Evolutionary conservation across 2,888 invertebrate species (phyloP), one percentile per base, ranked within the genome.

Genomic region (Uropetala carovei): DNA sequence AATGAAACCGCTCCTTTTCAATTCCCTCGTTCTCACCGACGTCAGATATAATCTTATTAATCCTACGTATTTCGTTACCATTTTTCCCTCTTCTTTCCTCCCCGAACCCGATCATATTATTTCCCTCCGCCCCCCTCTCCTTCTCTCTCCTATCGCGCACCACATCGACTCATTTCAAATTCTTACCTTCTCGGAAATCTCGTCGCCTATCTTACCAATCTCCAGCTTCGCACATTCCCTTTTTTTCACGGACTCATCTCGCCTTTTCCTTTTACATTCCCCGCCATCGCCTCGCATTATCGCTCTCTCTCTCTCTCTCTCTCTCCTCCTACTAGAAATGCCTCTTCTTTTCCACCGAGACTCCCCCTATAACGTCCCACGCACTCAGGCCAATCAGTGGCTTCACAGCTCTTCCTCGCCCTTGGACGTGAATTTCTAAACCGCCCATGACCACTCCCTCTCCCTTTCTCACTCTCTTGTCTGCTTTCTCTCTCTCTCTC

Each of bases 401-500:
- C 43, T 16, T 22, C 13, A 18, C 43, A 30, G 30, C 75, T 22
- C 75, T 27, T 75, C 75, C 27, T 83, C 83, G 43, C 56, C 43
- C 83, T n/a, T 18, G 56, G 83, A 83, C 83, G 83, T n/a, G 83
- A 56, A 83, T 18, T 13, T 81, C 18, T 43, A n/a, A 57, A 75
- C 5, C 83, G n/a, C 7, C 30, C 30, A 22, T 16, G 3, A 30
- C 9, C 82, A 22, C 30, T 18, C 75, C 22, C 75, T n/a, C 75
- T n/a, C n/a, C n/a, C 75, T 75, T n/a, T n/a, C n/a, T 2, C 22
- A 43, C 10, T 75, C n/a, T n/a, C n/a, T n/a, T n/a, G n/a, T n/a
- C n/a, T n/a, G n/a, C 75, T 5, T n/a, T 11, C 11, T 75, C 75
- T n/a, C 75, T 11, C n/a, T 18, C 75, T 75, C n/a, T 18, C 75